Evolutionary conservation across 2,797 vertebrate species (phyloP).

Genomic region (Rhincodon typus): DNA sequence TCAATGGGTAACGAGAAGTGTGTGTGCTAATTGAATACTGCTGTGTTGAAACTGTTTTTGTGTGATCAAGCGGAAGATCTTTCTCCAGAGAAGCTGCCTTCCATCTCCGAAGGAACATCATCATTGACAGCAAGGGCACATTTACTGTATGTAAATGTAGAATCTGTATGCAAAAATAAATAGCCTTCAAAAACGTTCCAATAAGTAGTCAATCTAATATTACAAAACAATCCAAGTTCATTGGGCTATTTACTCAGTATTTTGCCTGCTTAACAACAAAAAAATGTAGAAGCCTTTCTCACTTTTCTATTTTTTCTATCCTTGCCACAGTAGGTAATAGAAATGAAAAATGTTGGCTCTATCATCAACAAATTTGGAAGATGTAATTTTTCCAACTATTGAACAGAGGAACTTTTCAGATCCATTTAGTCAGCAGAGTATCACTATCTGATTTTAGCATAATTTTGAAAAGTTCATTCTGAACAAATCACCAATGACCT

Average conservation of each 20-base stretch:
- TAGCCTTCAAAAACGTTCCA: not conserved
- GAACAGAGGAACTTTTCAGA: not conserved
- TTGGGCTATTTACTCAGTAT: not conserved
- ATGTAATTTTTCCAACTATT: not conserved
- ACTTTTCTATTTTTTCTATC: not conserved
- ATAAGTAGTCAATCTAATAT: not conserved
- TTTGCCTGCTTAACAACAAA: not conserved
- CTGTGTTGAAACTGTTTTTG: conserved; percentile 8
- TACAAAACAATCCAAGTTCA: not conserved
- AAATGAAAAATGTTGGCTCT: not conserved
- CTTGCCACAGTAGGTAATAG: not conserved
- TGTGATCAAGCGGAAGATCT: not conserved
- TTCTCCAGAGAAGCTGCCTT: not conserved
- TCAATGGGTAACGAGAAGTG: too few relatives aligned
- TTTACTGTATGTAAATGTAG: not conserved
- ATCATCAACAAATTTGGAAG: conserved; percentile 7
- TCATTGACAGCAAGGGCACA: not conserved
- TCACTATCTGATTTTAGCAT: not conserved
- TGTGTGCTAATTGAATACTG: not conserved
- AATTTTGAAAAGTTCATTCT: not conserved
- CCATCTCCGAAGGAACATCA: not conserved
- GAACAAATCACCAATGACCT: not conserved
- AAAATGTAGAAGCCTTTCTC: not conserved
- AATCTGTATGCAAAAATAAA: not conserved
- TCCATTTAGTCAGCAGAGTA: not conserved